Evolutionary conservation across 2,888 invertebrate species (phyloP), one percentile per base, ranked within the genome.

Genomic region (Caprella mutica): DNA sequence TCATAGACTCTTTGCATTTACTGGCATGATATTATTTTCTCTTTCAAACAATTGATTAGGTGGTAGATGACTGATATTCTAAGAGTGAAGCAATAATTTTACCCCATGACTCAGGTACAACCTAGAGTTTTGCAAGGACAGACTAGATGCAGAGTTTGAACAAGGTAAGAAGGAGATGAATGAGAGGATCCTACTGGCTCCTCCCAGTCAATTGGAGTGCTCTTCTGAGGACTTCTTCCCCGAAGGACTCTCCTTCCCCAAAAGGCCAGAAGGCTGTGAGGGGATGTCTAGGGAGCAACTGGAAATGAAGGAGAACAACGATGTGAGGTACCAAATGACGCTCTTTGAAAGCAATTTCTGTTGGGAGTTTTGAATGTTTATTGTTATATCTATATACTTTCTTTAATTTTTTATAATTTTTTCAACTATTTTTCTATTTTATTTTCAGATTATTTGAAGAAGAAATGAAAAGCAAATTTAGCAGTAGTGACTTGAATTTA

Each of bases 341-440:
- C n/a, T n/a, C n/a, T n/a, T n/a, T n/a, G n/a, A n/a, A n/a, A n/a
- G n/a, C n/a, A n/a, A n/a, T n/a, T n/a, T n/a, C n/a, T n/a, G n/a
- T n/a, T n/a, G n/a, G n/a, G n/a, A n/a, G n/a, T n/a, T n/a, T n/a
- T n/a, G n/a, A n/a, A n/a, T n/a, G n/a, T n/a, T n/a, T n/a, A n/a
- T n/a, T n/a, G n/a, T n/a, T n/a, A n/a, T n/a, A n/a, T 71, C 90
- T 86, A 83, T 85, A 67, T 93, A 90, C 71, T 71, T 90, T 14
- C 80, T 80, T 57, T 71, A 73, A 0, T 73, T 92, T 6, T 81
- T 85, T 67, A 74, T 77, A 5, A 78, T 79, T 0, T 80, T 77
- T 21, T 76, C 78, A 69, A 77, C n/a, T n/a, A n/a, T n/a, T n/a
- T n/a, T n/a, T n/a, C n/a, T n/a, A n/a, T n/a, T n/a, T n/a, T n/a